phyloP scores from a whole-genome alignment of 2,888 invertebrate species.

The Lysandra bellargus region DNA sequence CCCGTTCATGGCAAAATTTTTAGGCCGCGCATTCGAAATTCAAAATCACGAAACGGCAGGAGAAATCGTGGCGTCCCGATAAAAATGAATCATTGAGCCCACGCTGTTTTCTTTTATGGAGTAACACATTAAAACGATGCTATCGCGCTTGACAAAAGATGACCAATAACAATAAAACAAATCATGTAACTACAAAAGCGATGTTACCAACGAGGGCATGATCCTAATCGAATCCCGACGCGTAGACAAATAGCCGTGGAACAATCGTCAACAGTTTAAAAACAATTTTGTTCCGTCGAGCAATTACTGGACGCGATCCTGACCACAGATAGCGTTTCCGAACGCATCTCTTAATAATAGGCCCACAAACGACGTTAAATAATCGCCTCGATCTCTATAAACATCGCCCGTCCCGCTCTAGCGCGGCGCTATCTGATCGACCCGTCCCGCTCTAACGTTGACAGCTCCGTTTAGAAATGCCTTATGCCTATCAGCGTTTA shows the following conservation, averaged over 20 bases:
- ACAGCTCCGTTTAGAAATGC: slow-evolving; percentile 69
- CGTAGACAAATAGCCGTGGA: slow-evolving; percentile 76
- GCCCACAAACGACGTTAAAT: slow-evolving; percentile 56
- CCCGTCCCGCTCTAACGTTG: slow-evolving; percentile 57
- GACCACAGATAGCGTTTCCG: slow-evolving; percentile 62
- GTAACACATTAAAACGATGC: slow-evolving; percentile 19
- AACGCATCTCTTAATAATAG: slow-evolving; percentile 77
- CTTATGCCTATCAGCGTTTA: slow-evolving; percentile 66
- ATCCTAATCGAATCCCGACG: slow-evolving; percentile 64
- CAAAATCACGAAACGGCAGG: neutral
- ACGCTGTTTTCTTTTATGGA: slow-evolving; percentile 12
- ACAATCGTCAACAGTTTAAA: slow-evolving; percentile 76
- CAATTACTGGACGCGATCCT: slow-evolving; percentile 74
- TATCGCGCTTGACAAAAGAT: slow-evolving; percentile 32
- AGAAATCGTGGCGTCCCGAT: slow-evolving; percentile 7
- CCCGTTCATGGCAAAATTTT: neutral
- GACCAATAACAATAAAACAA: slow-evolving; percentile 34
- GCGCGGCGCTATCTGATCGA: slow-evolving; percentile 43
- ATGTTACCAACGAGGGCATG: slow-evolving; percentile 58
- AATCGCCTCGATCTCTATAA: slow-evolving; percentile 60
- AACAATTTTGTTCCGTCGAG: slow-evolving; percentile 75
- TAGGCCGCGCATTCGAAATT: neutral
- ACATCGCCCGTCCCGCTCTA: slow-evolving; percentile 52
- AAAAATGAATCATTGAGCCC: slow-evolving; percentile 27
- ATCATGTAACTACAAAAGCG: slow-evolving; percentile 42